These are phyloP conservation scores for Ciconia maguari DNA, from an alignment of 2,113 vertebrate genomes.

Conservation along the genomic window DNA sequence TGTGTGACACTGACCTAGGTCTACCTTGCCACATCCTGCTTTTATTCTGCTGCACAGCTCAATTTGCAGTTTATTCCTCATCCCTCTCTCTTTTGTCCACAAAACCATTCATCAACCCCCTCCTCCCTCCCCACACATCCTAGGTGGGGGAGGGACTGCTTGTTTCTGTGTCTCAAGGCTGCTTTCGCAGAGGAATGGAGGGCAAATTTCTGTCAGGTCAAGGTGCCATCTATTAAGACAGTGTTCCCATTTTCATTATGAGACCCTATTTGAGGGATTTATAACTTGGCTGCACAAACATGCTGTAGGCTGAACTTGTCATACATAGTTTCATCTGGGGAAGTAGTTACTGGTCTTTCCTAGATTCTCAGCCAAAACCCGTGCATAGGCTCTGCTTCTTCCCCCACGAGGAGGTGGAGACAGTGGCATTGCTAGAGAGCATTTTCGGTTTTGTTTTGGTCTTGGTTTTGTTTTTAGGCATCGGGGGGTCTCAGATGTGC, in stretches of 20 bases:
- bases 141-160: neutral
- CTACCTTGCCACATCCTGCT: slow-evolving; percentile 34
- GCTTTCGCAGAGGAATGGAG: neutral
- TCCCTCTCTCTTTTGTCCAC: slow-evolving; percentile 1
- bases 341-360: neutral
- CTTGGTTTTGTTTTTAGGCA: neutral
- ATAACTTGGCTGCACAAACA: neutral
- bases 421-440: neutral
- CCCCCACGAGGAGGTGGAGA: neutral
- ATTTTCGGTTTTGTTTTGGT: neutral
- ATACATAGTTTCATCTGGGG: neutral
- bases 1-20: slow-evolving; percentile 52
- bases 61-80: slow-evolving; percentile 6
- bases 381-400: neutral
- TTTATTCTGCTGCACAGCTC: slow-evolving; percentile 42
- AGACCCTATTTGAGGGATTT: neutral
- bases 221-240: slow-evolving; percentile 7
- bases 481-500: neutral
- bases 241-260: slow-evolving; percentile 14
- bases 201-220: slow-evolving; percentile 8
- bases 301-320: neutral
- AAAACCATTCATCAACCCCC: neutral
- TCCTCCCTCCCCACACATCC: neutral
- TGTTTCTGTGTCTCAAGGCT: neutral
- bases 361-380: neutral